These are phyloP conservation scores for Porites cylindrica DNA, from an alignment of 92 coral and sea anemone genomes.

Conservation along the genomic window DNA sequence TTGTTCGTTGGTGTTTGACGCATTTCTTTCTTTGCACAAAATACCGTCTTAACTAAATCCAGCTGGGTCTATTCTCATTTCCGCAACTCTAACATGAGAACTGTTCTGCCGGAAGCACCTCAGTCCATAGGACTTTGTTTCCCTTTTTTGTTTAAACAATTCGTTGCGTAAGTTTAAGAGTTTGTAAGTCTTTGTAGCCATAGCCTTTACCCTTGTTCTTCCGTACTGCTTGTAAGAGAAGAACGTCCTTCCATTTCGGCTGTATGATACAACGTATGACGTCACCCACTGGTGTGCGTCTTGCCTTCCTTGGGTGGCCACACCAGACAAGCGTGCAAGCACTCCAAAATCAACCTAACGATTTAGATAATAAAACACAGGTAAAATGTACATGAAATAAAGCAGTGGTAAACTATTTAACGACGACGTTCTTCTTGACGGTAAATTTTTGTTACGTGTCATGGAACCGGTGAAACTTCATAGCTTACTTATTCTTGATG, in stretches of 20 bases:
- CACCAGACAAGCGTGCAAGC: slow-evolving; percentile 64
- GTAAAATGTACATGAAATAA: too few relatives aligned
- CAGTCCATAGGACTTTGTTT: background rate
- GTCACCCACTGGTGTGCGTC: slow-evolving; percentile 88
- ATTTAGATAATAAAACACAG: background rate
- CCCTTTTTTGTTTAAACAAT: too few relatives aligned
- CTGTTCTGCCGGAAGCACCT: background rate
- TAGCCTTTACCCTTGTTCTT: slow-evolving; percentile 70
- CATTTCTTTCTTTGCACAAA: too few relatives aligned
- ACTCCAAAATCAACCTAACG: slow-evolving; percentile 78
- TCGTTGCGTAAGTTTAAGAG: too few relatives aligned
- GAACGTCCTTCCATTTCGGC: slow-evolving; percentile 74
- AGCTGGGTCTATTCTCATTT: background rate
- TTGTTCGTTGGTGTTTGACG: background rate
- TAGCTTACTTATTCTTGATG: too few relatives aligned
- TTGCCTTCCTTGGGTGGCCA: slow-evolving; percentile 94
- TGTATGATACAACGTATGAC: slow-evolving; percentile 64
- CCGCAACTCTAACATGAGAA: background rate
- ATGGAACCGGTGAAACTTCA: too few relatives aligned
- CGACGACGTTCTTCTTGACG: too few relatives aligned
- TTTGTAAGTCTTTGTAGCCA: too few relatives aligned
- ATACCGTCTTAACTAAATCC: too few relatives aligned
- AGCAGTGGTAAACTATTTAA: background rate
- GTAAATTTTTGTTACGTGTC: too few relatives aligned
- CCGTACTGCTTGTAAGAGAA: slow-evolving; percentile 79